Evolutionary conservation across 2,888 invertebrate genomes (phyloP).

Genomic region (Nesidiocoris tenuis): DNA sequence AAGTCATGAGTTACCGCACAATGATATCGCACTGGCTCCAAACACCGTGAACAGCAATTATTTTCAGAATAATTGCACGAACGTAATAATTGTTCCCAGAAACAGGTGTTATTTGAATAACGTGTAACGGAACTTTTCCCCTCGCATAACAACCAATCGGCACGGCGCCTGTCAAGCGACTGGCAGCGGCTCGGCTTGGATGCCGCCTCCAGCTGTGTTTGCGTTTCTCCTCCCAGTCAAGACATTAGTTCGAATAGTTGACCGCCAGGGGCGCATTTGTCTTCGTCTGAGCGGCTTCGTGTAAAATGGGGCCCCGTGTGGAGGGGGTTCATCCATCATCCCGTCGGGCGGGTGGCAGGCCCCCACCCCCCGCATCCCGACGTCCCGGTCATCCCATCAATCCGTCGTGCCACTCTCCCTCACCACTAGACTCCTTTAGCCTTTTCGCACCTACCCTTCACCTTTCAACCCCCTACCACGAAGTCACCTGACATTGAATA

Average conservation of each 20-base stretch:
- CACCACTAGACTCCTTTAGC: slow-evolving; percentile 7
- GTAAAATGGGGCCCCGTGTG: slow-evolving; percentile 56
- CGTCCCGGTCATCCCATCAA: slow-evolving; percentile 2
- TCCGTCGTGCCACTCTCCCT: not conserved
- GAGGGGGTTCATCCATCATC: slow-evolving; percentile 52
- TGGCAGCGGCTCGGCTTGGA: slow-evolving; percentile 1
- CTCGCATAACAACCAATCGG: slow-evolving; percentile 38
- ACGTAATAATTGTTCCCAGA: no score
- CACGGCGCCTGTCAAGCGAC: slow-evolving; percentile 36
- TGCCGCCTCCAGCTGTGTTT: slow-evolving; percentile 41
- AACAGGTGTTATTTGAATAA: not conserved
- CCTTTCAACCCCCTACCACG: not conserved
- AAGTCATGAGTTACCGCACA: slow-evolving; percentile 37
- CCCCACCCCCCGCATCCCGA: slow-evolving; percentile 5
- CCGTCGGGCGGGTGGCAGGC: slow-evolving; percentile 40
- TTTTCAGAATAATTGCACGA: not conserved
- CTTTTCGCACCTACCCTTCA: slow-evolving; percentile 29
- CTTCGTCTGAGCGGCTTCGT: slow-evolving; percentile 60
- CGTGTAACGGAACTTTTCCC: slow-evolving; percentile 6
- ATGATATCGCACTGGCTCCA: slow-evolving; percentile 16
- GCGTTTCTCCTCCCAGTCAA: slow-evolving; percentile 53
- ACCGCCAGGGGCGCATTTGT: slow-evolving; percentile 53
- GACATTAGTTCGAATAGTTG: slow-evolving; percentile 53
- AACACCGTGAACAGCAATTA: not conserved
- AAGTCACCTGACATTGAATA: no score